phyloP scores from a whole-genome alignment of 2,888 invertebrate genomes.

The Pachycephus smyrnensis region DNA sequence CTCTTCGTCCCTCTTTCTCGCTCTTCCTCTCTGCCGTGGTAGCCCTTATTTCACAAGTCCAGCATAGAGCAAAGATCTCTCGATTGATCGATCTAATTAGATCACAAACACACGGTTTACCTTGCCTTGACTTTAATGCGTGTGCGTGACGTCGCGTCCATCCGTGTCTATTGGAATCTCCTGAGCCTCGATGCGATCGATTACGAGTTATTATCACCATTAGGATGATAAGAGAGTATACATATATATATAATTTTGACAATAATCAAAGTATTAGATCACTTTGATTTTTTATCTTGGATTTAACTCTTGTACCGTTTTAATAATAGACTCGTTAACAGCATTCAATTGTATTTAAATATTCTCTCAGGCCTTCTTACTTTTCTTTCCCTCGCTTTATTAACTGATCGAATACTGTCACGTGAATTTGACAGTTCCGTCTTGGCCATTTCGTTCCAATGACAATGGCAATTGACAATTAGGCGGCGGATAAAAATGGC shows the following conservation, averaged over 20 bases:
- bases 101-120: neutral
- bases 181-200: neutral
- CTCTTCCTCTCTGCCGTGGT: neutral
- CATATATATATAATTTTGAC: neutral
- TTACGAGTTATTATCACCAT: neutral
- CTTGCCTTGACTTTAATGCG: too few species aligned
- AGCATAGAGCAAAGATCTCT: neutral
- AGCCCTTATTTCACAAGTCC: neutral
- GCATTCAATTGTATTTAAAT: too few species aligned
- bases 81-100: neutral
- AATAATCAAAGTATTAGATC: neutral
- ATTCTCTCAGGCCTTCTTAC: neutral
- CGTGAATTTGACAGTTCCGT: neutral
- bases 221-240: neutral
- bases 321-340: too few species aligned
- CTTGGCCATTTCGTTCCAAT: neutral
- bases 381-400: neutral
- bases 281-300: neutral
- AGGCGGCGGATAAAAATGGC: neutral
- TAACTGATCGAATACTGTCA: neutral
- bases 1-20: neutral
- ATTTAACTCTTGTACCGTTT: accelerated
- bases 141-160: too few species aligned
- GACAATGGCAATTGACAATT: too few species aligned
- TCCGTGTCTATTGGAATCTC: neutral